phyloP scores from a whole-genome alignment of 1,140 invertebrate genomes.

The Drosophila hydei region DNA sequence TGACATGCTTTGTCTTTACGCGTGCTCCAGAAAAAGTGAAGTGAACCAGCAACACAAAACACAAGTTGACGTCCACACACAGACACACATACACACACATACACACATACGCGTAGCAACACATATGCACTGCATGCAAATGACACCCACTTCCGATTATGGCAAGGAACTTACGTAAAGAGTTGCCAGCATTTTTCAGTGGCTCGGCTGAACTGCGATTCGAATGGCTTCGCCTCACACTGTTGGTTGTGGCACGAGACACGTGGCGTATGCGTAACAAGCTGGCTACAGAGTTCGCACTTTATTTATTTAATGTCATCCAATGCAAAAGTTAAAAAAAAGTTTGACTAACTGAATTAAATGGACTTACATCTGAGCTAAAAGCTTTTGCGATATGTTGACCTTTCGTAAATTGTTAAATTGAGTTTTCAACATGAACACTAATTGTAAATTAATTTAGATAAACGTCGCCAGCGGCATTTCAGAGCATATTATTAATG shows the following conservation, averaged over 20 bases:
- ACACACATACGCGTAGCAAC: background rate
- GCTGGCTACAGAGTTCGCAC: background rate
- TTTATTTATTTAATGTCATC: conserved; percentile 14
- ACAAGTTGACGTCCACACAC: conserved; percentile 3
- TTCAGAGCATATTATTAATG: conserved; percentile 14
- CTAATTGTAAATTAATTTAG: conserved; percentile 63
- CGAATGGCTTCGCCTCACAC: background rate
- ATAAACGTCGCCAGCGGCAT: conserved; percentile 30
- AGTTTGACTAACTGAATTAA: conserved; percentile 27
- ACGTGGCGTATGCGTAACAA: conserved; percentile 17
- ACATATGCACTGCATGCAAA: conserved; percentile 50
- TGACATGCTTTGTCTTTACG: conserved; percentile 63
- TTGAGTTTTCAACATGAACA: conserved; percentile 31
- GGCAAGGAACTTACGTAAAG: conserved; percentile 24
- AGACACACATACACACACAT: background rate
- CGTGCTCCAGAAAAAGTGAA: conserved; percentile 67
- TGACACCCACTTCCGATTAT: conserved; percentile 57
- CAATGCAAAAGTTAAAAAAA: conserved; percentile 8
- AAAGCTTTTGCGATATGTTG: conserved; percentile 32
- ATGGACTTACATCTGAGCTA: conserved; percentile 5
- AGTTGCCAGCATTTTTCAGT: conserved; percentile 6
- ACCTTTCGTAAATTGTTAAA: conserved; percentile 41
- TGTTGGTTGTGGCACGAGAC: background rate
- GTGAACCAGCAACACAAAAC: conserved; percentile 15
- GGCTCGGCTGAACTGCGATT: conserved; percentile 3